These are phyloP conservation scores for Drosophila novamexicana DNA, from an alignment of 1,140 invertebrate species.

Conservation along the genomic window DNA sequence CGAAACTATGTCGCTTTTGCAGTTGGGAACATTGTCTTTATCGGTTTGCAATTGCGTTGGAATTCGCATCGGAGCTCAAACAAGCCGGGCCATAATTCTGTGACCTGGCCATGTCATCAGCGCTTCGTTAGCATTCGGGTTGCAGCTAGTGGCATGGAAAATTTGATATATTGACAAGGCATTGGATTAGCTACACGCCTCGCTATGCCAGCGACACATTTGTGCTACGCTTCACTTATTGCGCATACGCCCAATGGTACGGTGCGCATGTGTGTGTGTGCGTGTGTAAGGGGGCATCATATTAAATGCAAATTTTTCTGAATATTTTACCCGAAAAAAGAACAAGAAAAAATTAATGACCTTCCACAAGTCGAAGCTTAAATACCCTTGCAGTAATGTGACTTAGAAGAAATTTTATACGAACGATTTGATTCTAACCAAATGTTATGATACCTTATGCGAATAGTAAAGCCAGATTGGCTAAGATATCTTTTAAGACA, in stretches of 20 bases:
- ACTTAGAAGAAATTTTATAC: no score
- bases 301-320: conserved; percentile 76
- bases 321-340: conserved; percentile 45
- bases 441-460: no score
- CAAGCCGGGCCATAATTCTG: conserved; percentile 25
- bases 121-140: neutral
- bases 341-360: no score
- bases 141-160: conserved; percentile 33
- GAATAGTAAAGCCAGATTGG: no score
- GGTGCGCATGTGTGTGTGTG: neutral
- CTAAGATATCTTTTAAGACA: no score
- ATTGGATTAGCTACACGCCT: conserved; percentile 22
- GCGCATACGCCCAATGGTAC: conserved; percentile 38
- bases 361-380: no score
- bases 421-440: no score
- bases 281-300: conserved; percentile 8
- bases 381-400: no score
- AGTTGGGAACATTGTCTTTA: neutral
- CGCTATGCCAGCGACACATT: neutral
- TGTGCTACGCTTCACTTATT: conserved; percentile 36
- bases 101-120: conserved; percentile 22
- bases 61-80: neutral
- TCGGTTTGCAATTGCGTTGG: neutral
- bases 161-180: conserved; percentile 33
- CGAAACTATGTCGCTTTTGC: neutral